Evolutionary conservation across 2,113 vertebrate genomes (phyloP).

Genomic region (Lagopus muta): DNA sequence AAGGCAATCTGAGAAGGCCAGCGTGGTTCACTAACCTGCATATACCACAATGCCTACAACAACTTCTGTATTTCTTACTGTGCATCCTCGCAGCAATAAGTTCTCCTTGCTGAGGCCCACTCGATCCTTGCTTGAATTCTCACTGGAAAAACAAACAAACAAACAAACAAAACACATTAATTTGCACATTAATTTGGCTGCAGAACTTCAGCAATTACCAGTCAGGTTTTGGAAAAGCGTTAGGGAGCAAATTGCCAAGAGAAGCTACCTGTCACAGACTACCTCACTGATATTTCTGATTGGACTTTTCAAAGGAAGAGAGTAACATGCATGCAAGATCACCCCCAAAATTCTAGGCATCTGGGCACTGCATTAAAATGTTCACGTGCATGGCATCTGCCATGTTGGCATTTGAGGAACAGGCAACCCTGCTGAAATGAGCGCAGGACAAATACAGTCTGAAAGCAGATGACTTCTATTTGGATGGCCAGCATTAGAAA

Average conservation of each 20-base stretch:
- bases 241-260: background rate
- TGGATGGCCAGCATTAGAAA: background rate
- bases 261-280: background rate
- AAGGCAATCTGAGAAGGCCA: background rate
- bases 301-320: background rate
- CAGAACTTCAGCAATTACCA: background rate
- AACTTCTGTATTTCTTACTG: slow-evolving; percentile 91
- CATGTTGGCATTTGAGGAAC: background rate
- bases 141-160: slow-evolving; percentile 72
- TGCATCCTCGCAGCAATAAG: slow-evolving; percentile 91
- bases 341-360: background rate
- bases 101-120: slow-evolving; percentile 90
- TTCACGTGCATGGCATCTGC: background rate
- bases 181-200: background rate
- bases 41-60: slow-evolving; percentile 95
- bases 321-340: background rate
- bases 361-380: background rate
- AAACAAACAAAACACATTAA: too few relatives aligned
- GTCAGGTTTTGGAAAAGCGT: background rate
- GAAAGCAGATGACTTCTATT: background rate
- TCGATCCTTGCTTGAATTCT: slow-evolving; percentile 82
- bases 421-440: background rate
- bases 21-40: slow-evolving; percentile 82
- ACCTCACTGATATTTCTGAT: background rate
- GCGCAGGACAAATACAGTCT: background rate